Conservation (phyloP, 2,888 invertebrate genomes). For the Pemphredon lugubris region DNA sequence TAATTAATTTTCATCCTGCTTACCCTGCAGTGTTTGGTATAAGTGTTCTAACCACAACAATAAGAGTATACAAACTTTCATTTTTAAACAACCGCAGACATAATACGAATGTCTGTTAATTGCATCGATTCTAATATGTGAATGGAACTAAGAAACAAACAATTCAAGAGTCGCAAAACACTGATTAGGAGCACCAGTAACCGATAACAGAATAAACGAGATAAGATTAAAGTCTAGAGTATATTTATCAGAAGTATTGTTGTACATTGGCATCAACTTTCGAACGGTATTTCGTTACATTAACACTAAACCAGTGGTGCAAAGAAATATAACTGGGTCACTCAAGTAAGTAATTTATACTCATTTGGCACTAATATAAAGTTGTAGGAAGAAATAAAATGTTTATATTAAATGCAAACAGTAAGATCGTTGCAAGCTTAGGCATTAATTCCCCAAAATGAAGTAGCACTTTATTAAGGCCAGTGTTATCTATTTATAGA, state of each 20-base stretch:
- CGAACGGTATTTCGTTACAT: not conserved
- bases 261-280: constrained; percentile 1
- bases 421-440: not conserved
- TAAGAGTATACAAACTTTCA: constrained; percentile 37
- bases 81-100: constrained; percentile 45
- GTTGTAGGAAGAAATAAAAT: not conserved
- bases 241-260: constrained; percentile 11
- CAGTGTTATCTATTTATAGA: no score
- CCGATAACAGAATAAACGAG: constrained; percentile 52
- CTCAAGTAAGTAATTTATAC: not conserved
- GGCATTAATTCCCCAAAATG: not conserved
- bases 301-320: not conserved
- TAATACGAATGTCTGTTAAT: constrained; percentile 28
- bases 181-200: constrained; percentile 49
- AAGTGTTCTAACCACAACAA: constrained; percentile 27
- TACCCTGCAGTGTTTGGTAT: constrained; percentile 43
- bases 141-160: constrained; percentile 44
- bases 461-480: no score
- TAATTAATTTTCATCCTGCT: constrained; percentile 27
- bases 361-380: not conserved
- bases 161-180: constrained; percentile 31
- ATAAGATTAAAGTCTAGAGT: constrained; percentile 55
- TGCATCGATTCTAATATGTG: constrained; percentile 18
- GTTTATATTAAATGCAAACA: not conserved
- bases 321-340: not conserved